Percentiles rank a stretch among this genome's conserved stretches.
phyloP scores from a whole-genome alignment of 2,113 vertebrate species.

The Bubalus kerabau region DNA sequence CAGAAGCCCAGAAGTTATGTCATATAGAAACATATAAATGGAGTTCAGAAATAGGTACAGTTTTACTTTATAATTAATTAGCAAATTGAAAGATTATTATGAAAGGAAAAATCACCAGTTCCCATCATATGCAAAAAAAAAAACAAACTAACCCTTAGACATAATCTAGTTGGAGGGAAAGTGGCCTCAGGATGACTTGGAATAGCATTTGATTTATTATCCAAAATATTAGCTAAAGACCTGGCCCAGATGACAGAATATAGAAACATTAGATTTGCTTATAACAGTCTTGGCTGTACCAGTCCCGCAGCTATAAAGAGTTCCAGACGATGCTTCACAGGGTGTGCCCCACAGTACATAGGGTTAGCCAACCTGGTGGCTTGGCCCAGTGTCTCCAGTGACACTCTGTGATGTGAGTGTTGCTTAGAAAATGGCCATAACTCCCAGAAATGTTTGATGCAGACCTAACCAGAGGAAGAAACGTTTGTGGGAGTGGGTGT shows the following conservation, averaged over 20 bases:
- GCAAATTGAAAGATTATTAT: conserved; percentile 28
- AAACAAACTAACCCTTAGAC: not conserved
- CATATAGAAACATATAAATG: conserved; percentile 13
- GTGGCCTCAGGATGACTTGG: conserved; percentile 6
- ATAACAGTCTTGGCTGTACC: not conserved
- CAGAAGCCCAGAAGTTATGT: not conserved
- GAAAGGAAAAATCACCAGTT: conserved; percentile 17
- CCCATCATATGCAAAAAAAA: conserved; percentile 4
- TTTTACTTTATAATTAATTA: conserved; percentile 39
- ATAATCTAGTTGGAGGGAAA: conserved; percentile 3
- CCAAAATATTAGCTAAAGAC: not conserved
- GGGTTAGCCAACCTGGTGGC: not conserved
- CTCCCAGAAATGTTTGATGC: not conserved
- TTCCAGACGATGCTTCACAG: not conserved
- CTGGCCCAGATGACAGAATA: not conserved
- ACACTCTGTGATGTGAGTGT: not conserved
- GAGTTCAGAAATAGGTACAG: not conserved
- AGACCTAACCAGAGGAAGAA: not conserved
- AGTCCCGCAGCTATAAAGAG: not conserved
- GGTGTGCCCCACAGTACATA: not conserved
- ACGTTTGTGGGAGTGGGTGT: not conserved
- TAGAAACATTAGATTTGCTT: not conserved
- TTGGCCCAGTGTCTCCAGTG: not conserved
- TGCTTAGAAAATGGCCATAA: not conserved
- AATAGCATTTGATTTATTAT: not conserved